A percentile compares a stretch with the other conserved stretches of the same genome.
Conservation (phyloP, 2,113 vertebrate species). For the Melanostigma gelatinosum region DNA sequence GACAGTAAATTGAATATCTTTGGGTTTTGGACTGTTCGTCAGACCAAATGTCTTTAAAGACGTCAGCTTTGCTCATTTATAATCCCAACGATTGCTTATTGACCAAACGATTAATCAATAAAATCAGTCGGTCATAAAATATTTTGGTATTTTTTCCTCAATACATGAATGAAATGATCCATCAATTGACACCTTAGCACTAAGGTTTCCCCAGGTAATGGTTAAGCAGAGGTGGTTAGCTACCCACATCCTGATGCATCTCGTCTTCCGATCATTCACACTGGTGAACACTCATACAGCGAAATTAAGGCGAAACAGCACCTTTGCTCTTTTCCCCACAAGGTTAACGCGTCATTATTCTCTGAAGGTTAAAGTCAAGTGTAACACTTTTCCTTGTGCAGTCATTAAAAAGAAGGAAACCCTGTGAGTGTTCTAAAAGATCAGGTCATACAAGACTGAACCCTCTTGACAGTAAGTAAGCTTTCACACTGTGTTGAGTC, state of each 20-base stretch:
- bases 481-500: conserved; percentile 3
- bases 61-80: background rate
- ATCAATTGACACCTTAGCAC: background rate
- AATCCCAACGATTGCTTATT: background rate
- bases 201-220: background rate
- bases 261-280: background rate
- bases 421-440: conserved; percentile 4
- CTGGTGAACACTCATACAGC: background rate
- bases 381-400: background rate
- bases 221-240: background rate
- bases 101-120: background rate
- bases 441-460: background rate
- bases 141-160: background rate
- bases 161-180: background rate
- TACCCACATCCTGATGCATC: background rate
- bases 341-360: background rate
- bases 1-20: background rate
- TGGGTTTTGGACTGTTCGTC: background rate
- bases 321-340: background rate
- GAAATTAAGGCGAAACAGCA: background rate
- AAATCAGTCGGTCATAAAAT: background rate
- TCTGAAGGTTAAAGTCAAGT: background rate
- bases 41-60: background rate
- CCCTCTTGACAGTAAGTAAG: background rate
- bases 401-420: conserved; percentile 2